Evolutionary conservation across 1,140 invertebrate genomes (phyloP), one percentile per base, ranked within the genome.

Genomic region (Acromyrmex echinatior): DNA sequence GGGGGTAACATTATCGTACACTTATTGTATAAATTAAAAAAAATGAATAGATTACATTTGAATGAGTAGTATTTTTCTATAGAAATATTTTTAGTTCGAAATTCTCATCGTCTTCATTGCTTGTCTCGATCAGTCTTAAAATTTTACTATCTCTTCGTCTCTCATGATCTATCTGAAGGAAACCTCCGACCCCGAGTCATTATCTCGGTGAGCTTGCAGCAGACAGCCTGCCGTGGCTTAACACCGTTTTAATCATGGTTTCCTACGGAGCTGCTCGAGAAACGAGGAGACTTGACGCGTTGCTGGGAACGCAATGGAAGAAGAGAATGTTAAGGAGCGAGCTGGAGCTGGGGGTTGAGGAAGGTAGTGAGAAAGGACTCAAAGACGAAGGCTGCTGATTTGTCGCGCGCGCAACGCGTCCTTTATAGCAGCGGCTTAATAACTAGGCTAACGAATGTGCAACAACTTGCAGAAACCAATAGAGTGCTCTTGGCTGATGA

Each of bases 201-300:
- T 90, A 90, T 88, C 82, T 76, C 79, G 65, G 35, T 16, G 51
- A 51, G 66, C 53, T 86, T 84, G 56, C 78, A 81, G 21, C 62
- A 56, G 62, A 79, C 66, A 88, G 73, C 79, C 60, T 78, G 28
- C 53, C 65, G 82, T 28, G 58, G 78, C 88, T 86, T 78, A 86
- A 86, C 89, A 79, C 73, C 86, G 88, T 79, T 88, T 89, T 91
- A 91, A 91, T 91, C 88, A 88, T 76, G 78, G 88, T 88, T 91
- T 86, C 82, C 84, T 76, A 85, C 87, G 66, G n/a, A 88, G 86
- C 76, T 85, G 80, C 12, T 31, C 58, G 82, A 79, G 58, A 85
- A 82, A 63, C 76, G 86, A 86, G 78, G 18, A 78, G 60, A 81
- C 35, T 86, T 62, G 60, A 63, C 53, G 45, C 31, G 63, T 12